Base-by-base conservation (phyloP, 2,797 vertebrate species). In the Petrocephalus schoutedeni region DNA sequence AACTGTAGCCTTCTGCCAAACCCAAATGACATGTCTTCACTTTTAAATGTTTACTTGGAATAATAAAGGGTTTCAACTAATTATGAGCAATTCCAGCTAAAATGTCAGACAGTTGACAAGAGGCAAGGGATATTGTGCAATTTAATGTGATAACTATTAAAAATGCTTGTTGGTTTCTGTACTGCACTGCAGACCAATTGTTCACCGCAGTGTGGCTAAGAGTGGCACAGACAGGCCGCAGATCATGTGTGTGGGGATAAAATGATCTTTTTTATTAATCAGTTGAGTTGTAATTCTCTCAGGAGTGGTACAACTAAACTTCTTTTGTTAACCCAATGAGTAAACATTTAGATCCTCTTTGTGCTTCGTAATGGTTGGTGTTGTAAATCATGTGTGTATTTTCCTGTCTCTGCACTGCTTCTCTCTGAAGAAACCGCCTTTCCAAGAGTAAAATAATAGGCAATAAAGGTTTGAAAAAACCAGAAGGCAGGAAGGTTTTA, bases 401-500 rank as follows among this genome's bases (percentile, higher is more conserved):
- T 16, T 36, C n/a, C 41, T 41, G 2, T 67, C 41, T 54, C 19
- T 54, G 16, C 41, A 14, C 85, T 84, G 80, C 51, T 23, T 23
- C 41, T 84, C 49, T 28, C 49, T 54, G 49, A 23, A 51, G 21
- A 28, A 49, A 54, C 16, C 49, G 21, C 51, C 74, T 54, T 45
- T 21, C 21, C 59, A 74, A 45, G 53, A 87, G 45, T 8, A 87
- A 82, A 89, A 74, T 74, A 21, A 54, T 53, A 19, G 58, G 53
- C 89, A 91, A 82, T 88, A 88, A 91, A 91, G 86, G 88, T 56
- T 89, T 91, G 16, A 89, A 89, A 88, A 94, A 94, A 94, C 90
- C 94, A 95, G 93, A 95, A 94, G 94, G 93, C 90, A 87, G 90
- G 86, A 74, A 86, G 91, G 92, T 92, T 91, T 90, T 95, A 94